Percentiles rank a stretch among this genome's conserved stretches.
phyloP scores from a whole-genome alignment of 2,113 vertebrate genomes.

The Mirza zaza region DNA sequence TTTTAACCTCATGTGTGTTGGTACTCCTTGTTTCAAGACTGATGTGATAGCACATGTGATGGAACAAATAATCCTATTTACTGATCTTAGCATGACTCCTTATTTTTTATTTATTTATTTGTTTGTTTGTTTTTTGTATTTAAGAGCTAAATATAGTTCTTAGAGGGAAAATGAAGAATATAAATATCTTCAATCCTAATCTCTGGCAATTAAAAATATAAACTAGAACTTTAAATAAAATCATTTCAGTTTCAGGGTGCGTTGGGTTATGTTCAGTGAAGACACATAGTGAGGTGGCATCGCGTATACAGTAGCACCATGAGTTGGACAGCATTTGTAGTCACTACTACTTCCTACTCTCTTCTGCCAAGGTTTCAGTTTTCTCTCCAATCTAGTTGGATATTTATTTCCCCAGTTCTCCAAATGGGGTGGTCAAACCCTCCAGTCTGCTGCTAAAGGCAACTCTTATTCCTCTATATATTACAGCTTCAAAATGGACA shows the following conservation, averaged over 20 bases:
- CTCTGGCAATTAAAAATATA: background rate
- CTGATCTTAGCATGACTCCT: background rate
- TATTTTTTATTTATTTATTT: too few species aligned
- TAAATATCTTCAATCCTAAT: background rate
- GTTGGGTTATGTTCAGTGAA: background rate
- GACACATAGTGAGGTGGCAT: accelerated
- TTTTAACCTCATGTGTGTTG: background rate
- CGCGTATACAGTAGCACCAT: accelerated
- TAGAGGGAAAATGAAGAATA: background rate
- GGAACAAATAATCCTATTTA: background rate
- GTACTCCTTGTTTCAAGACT: background rate
- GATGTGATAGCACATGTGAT: background rate
- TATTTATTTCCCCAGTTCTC: background rate
- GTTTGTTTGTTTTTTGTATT: background rate
- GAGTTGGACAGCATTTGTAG: background rate
- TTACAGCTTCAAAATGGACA: background rate
- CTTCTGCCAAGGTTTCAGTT: background rate
- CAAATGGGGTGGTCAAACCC: background rate
- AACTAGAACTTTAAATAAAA: background rate
- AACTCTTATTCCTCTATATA: background rate
- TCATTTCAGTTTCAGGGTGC: background rate
- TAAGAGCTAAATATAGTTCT: background rate
- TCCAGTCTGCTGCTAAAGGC: background rate
- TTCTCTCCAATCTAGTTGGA: background rate
- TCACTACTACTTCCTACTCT: too few species aligned